These are phyloP conservation scores for Botia almorhae DNA, from an alignment of 2,797 vertebrate genomes.

Conservation along the genomic window DNA sequence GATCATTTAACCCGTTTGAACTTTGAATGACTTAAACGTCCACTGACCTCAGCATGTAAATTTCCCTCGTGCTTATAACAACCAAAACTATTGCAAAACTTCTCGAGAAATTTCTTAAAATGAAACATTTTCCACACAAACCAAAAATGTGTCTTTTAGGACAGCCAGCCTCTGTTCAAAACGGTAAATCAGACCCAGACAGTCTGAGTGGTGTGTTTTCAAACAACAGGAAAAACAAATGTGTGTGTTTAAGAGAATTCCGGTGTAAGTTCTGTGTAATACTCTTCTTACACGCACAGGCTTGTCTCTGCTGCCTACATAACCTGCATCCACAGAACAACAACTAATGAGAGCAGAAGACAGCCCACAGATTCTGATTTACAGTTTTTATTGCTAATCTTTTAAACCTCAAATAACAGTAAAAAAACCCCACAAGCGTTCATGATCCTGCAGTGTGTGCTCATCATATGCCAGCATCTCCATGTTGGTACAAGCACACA, in stretches of 20 bases:
- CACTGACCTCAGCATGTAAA: neutral
- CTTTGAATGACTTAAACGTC: neutral
- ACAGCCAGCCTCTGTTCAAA: neutral
- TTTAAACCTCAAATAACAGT: neutral
- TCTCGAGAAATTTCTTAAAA: neutral
- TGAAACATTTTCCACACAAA: neutral
- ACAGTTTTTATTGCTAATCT: conserved; percentile 14
- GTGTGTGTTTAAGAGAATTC: neutral
- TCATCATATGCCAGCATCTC: neutral
- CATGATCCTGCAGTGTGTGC: neutral
- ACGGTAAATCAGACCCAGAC: neutral
- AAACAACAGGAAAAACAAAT: conserved; percentile 2
- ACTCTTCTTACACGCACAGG: neutral
- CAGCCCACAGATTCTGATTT: neutral
- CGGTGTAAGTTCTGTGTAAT: conserved; percentile 1
- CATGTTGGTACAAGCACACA: conserved; percentile 20
- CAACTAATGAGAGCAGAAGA: conserved; percentile 2
- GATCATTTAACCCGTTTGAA: too few species aligned
- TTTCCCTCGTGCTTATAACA: neutral
- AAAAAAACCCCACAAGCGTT: neutral
- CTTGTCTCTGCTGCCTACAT: conserved; percentile 17
- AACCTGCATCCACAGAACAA: conserved; percentile 9
- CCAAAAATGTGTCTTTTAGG: neutral
- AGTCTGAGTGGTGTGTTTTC: neutral
- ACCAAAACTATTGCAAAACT: neutral